phyloP scores from a whole-genome alignment of 2,113 vertebrate species.

The Ranitomeya imitator region DNA sequence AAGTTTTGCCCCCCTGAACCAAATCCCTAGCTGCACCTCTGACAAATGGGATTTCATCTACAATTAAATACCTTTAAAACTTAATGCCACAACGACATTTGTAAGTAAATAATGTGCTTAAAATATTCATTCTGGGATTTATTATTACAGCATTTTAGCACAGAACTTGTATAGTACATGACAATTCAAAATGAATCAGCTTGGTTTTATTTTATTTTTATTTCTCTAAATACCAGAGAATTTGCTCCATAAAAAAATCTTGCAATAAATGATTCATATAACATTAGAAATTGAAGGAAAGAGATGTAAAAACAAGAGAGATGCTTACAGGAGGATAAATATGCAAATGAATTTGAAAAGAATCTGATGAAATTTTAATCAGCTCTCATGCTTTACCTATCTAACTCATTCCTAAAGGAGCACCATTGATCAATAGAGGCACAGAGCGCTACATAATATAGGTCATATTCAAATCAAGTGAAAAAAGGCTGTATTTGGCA shows the following conservation, averaged over 20 bases:
- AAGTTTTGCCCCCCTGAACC: no score
- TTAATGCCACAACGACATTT: conserved; percentile 5
- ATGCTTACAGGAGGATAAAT: conserved; percentile 16
- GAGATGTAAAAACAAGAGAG: conserved; percentile 39
- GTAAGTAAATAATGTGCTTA: conserved; percentile 2
- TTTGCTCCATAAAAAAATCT: conserved; percentile 19
- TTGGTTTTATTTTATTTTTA: conserved; percentile 25
- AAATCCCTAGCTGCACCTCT: no score
- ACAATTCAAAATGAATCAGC: conserved; percentile 15
- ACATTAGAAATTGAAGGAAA: conserved; percentile 41
- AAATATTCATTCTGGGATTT: conserved; percentile 29
- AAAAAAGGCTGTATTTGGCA: conserved; percentile 34
- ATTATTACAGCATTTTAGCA: conserved; percentile 16
- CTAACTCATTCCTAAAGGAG: conserved; percentile 42
- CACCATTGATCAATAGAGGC: conserved; percentile 37
- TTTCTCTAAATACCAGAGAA: conserved; percentile 36
- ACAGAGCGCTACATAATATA: background rate
- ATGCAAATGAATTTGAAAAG: conserved; percentile 33
- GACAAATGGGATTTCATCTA: background rate
- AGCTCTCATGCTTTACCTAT: conserved; percentile 46
- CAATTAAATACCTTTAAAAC: background rate
- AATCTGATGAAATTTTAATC: conserved; percentile 55
- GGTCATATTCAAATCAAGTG: conserved; percentile 39
- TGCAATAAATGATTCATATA: conserved; percentile 41
- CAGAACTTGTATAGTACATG: conserved; percentile 5